A percentile compares a stretch with the other conserved stretches of the same genome.
phyloP scores from a whole-genome alignment of 2,797 vertebrate genomes.

The Microhierax caerulescens region DNA sequence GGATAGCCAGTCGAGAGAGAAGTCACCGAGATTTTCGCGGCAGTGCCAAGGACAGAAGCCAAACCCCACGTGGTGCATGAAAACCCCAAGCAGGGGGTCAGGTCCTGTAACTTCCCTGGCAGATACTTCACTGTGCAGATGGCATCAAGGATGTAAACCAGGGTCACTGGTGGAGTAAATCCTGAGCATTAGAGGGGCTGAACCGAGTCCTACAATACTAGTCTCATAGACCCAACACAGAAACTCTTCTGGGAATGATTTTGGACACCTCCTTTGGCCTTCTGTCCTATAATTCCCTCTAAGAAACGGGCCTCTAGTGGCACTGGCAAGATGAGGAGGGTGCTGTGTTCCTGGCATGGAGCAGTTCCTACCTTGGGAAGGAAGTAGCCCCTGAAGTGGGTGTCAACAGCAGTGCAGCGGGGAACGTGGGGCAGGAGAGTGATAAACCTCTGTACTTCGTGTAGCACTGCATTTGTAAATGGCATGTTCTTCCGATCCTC shows the following conservation, averaged over 20 bases:
- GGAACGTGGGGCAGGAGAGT: slow-evolving; percentile 76
- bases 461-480: slow-evolving; percentile 73
- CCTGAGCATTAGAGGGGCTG: background rate
- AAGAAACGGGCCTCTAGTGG: background rate
- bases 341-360: background rate
- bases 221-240: background rate
- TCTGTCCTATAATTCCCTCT: background rate
- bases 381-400: slow-evolving; percentile 73
- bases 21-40: background rate
- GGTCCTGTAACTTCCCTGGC: background rate
- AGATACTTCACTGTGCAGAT: background rate
- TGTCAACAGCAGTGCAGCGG: slow-evolving; percentile 60
- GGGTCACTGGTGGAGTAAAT: background rate
- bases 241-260: background rate
- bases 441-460: slow-evolving; percentile 77
- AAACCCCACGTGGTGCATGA: background rate
- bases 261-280: background rate
- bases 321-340: background rate
- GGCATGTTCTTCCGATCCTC: slow-evolving; percentile 72
- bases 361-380: slow-evolving; percentile 73
- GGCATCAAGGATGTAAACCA: background rate
- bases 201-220: background rate
- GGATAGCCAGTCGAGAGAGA: background rate
- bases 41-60: background rate
- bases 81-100: background rate